Evolutionary conservation across 2,888 invertebrate genomes (phyloP), one percentile per base, ranked within the genome.

Genomic region (Automeris io): DNA sequence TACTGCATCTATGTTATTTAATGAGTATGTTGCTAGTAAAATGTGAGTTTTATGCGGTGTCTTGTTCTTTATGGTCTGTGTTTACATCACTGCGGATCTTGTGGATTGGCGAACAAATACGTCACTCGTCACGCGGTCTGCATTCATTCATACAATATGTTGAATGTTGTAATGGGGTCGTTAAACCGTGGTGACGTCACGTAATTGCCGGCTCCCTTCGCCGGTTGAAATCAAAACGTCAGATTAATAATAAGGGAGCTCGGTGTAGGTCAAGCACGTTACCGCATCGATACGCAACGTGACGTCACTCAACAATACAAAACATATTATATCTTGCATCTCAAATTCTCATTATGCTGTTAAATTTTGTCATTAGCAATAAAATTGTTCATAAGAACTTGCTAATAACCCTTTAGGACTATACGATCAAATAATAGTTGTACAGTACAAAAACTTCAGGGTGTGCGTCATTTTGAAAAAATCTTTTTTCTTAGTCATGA

Each of bases 71-170:
- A 32, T 12, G 23, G n/a, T 41, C 37, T 32, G 34, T n/a, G n/a
- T n/a, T 70, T 64, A 61, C 59, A 56, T 59, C 52, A 54, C 34
- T 34, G 26, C 34, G 29, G 33, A 36, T 36, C 33, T 19, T 50
- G 45, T 59, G 53, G 62, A 65, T 67, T 61, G 60, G 62, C 62
- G 61, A 65, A 70, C 61, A 72, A 76, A 75, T 78, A 74, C 79
- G 75, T 77, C 77, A 74, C 65, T 65, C 72, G 77, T 80, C 78
- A 78, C 74, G 76, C 77, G 67, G 77, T 60, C 60, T 85, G 81
- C 85, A 83, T 81, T 85, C 85, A 85, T 85, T 86, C 85, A 81
- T 81, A 78, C 74, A 76, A 76, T 79, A 80, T 81, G 78, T 75
- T 73, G 70, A 73, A 74, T 75, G 75, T 80, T 80, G 75, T 85